Evolutionary conservation across 2,797 vertebrate species (phyloP), one percentile per base, ranked within the genome.

Genomic region (Scolopax rusticola): DNA sequence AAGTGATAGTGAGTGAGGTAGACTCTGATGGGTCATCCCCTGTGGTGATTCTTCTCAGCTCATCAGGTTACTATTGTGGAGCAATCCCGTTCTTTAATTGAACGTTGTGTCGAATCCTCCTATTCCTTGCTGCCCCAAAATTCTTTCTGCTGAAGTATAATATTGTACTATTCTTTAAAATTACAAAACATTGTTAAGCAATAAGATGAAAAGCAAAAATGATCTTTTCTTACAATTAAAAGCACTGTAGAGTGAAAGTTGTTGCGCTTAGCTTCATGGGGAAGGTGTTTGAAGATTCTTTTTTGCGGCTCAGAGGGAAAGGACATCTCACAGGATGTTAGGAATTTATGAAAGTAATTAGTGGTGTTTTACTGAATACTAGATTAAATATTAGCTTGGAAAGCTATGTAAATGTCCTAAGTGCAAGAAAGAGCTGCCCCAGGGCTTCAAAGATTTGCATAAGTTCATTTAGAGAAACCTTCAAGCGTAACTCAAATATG

Each of bases 271-370:
- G 59, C 60, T 89, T 82, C 48, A 43, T 64, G n/a, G 21, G 36
- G 48, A 87, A 92, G 56, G 15, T 64, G 15, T 96, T 95, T 81
- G 48, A 87, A 90, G 24, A 73, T 82, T 91, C 54, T 79, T 8
- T 84, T 94, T 87, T 74, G 63, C 41, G 87, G 56, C 91, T 91
- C 21, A 56, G 67, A 92, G 74, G 27, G n/a, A 77, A 54, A 86
- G 89, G 60, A 24, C 36, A 73, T 95, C 94, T 95, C 86, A 74
- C 78, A 90, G 78, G 86, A 71, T 89, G 57, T 83, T 93, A 79
- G 74, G 71, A 89, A 95, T 93, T 95, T 92, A 83, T 84, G 43
- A 80, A 95, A 89, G 86, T 84, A 96, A 94, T 95, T 96, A 93
- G 70, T 41, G 41, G 51, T 74, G 53, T 95, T 94, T 95, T 95